Percentiles rank a stretch among this genome's conserved stretches.
These are phyloP conservation scores for Philaethria dido DNA, from an alignment of 2,888 invertebrate species.

Conservation along the genomic window DNA sequence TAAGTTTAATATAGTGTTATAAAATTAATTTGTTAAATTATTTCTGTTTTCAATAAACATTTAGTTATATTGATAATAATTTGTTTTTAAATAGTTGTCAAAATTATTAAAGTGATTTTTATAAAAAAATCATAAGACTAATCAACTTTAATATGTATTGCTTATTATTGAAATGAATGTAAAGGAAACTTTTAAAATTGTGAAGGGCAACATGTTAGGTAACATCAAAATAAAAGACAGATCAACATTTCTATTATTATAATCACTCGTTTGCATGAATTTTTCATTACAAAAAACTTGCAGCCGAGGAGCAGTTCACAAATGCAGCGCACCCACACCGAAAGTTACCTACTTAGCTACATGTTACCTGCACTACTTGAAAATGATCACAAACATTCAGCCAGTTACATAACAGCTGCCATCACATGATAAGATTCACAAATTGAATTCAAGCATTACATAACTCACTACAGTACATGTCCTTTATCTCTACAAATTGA, in stretches of 20 bases:
- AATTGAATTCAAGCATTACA: slow-evolving; percentile 51
- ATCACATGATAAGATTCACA: slow-evolving; percentile 71
- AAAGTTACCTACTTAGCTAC: slow-evolving; percentile 52
- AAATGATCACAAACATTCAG: slow-evolving; percentile 40
- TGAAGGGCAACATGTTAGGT: slow-evolving; percentile 38
- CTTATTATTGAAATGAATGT: background rate
- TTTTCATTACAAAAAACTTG: slow-evolving; percentile 75
- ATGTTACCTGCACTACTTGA: slow-evolving; percentile 25
- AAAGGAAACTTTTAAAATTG: slow-evolving; percentile 3
- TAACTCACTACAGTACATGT: slow-evolving; percentile 39
- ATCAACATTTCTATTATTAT: slow-evolving; percentile 69
- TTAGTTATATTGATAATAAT: background rate
- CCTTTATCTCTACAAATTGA: slow-evolving; percentile 31
- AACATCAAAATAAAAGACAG: slow-evolving; percentile 52
- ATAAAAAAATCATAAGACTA: background rate
- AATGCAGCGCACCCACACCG: slow-evolving; percentile 42
- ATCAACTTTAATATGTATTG: background rate
- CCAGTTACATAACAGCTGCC: slow-evolving; percentile 69
- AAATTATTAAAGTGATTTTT: background rate
- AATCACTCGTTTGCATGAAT: slow-evolving; percentile 68
- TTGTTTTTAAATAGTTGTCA: background rate
- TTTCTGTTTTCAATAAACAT: no score
- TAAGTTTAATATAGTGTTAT: background rate
- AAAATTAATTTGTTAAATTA: background rate
- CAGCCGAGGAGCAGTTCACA: slow-evolving; percentile 56